A percentile compares a stretch with the other conserved stretches of the same genome.
Evolutionary conservation across 1,140 invertebrate species (phyloP).

Genomic region (Drosophila ananassae): DNA sequence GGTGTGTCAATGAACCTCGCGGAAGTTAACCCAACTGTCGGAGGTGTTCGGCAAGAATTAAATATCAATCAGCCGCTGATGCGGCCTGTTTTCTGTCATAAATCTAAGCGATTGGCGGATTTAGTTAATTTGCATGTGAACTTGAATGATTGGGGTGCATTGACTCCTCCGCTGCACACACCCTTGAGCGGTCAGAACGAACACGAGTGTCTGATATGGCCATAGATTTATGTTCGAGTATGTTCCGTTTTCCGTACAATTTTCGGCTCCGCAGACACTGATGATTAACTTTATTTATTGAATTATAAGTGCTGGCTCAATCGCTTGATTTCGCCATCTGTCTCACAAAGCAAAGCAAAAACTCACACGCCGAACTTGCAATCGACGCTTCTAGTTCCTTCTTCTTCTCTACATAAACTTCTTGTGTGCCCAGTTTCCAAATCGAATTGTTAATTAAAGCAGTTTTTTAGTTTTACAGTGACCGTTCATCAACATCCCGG

Average conservation of each 20-base stretch:
- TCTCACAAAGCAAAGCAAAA: too few relatives aligned
- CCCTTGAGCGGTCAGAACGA: slow-evolving; percentile 37
- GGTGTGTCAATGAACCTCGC: slow-evolving; percentile 66
- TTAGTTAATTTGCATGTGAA: slow-evolving; percentile 77
- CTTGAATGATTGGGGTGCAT: slow-evolving; percentile 65
- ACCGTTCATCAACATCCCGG: too few relatives aligned
- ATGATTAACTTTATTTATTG: too few relatives aligned
- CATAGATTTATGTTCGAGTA: slow-evolving; percentile 24
- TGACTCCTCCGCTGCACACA: slow-evolving; percentile 61
- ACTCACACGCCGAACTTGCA: too few relatives aligned
- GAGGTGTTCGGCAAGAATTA: slow-evolving; percentile 56
- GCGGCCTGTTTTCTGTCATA: slow-evolving; percentile 57
- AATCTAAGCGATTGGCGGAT: slow-evolving; percentile 69
- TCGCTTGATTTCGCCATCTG: too few relatives aligned
- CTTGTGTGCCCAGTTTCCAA: too few relatives aligned
- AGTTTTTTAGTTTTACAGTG: too few relatives aligned
- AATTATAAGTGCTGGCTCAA: too few relatives aligned
- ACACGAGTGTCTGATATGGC: slow-evolving; percentile 29
- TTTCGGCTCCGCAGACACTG: background rate
- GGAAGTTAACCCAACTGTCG: slow-evolving; percentile 56
- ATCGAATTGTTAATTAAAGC: too few relatives aligned
- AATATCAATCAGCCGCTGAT: slow-evolving; percentile 56
- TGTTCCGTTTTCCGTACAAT: slow-evolving; percentile 18
- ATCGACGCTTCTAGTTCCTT: too few relatives aligned
- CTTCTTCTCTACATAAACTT: too few relatives aligned